Base-by-base conservation (phyloP, 2,113 vertebrate species). In the Pomatorhinus ruficollis region DNA sequence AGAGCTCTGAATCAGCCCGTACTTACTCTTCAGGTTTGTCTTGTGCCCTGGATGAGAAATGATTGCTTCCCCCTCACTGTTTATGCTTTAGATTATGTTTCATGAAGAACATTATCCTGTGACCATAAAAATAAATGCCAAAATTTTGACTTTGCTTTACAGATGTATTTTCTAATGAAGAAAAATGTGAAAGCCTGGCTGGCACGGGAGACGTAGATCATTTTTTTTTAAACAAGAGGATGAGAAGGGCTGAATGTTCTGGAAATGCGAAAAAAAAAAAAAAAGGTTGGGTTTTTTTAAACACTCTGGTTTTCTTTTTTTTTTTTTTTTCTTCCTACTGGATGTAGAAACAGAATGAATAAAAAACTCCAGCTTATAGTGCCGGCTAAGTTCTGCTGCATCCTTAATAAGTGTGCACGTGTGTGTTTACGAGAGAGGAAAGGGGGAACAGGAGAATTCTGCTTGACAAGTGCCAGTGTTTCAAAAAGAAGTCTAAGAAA, bases 141-240 rank as follows among this genome's bases (percentile, higher is more conserved):
- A 96, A 97, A 96, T 95, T 95, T 86, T 91, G 89, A 87, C 92
- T 95, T 95, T 94, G 92, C 90, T 96, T 94, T 97, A 95, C 95
- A 97, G 97, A 97, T 96, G 96, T 53, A 93, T 92, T 97, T 97
- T 93, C 95, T 97, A 97, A 98, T 98, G 96, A 97, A 97, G 95
- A 97, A 97, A 98, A 96, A 98, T 94, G 87, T 78, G 91, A 93
- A 96, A 87, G 76, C 65, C 28, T 88, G 50, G 19, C 76, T 90
- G 82, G 89, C 94, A 94, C 11, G 3, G 6, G 75, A 91, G 76
- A 86, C 25, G 59, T 71, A 87, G 54, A 96, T 96, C 42, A 39
- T 66, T 54, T 97, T 94, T 97, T 97, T 94, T 56, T 16, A 97
- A 97, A 77, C 90, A 94, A 87, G 93, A 72, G 45, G 57, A 88